Percentiles rank a stretch among this genome's conserved stretches.
These are phyloP conservation scores for Aphidius gifuensis DNA, from an alignment of 1,140 invertebrate species.

Conservation along the genomic window DNA sequence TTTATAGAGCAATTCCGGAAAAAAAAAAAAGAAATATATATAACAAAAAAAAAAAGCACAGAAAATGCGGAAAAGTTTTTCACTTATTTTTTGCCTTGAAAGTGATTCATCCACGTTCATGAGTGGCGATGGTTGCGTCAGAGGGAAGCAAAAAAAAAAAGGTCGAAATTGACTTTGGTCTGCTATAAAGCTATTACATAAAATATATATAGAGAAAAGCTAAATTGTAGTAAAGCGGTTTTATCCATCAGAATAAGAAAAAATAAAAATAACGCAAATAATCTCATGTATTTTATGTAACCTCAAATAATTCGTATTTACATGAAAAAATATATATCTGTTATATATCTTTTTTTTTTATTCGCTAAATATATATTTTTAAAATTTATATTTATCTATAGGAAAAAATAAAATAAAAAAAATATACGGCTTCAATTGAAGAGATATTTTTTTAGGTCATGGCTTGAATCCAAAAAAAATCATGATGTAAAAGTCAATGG, in stretches of 20 bases:
- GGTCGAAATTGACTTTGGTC: neutral
- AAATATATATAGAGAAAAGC: neutral
- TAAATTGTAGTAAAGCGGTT: neutral
- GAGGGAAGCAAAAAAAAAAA: too few species aligned
- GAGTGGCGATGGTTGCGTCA: too few species aligned
- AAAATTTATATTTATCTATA: too few species aligned
- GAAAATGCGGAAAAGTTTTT: neutral
- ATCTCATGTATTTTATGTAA: slow-evolving; percentile 17
- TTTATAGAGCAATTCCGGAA: neutral
- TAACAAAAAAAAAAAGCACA: neutral
- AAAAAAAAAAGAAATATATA: neutral
- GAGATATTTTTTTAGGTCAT: slow-evolving; percentile 14
- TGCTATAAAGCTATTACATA: neutral
- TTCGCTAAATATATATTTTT: too few species aligned
- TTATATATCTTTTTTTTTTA: too few species aligned
- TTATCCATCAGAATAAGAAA: neutral
- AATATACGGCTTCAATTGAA: slow-evolving; percentile 1
- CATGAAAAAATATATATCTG: neutral
- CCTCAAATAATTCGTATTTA: slow-evolving; percentile 20
- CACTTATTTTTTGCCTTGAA: too few species aligned
- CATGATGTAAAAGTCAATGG: neutral
- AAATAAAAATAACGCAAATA: slow-evolving; percentile 11
- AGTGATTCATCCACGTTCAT: too few species aligned
- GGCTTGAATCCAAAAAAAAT: slow-evolving; percentile 2
- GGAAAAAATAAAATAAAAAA: neutral